A percentile compares a stretch with the other conserved stretches of the same genome.
These are phyloP conservation scores for Mus musculus DNA, from an alignment of 2,113 vertebrate genomes.

Conservation along the genomic window GRCm39 chr7:66916501-66917000, in stretches of 20 bases:
- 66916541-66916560: conserved; percentile 59
- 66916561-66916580: background rate
- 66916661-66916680: conserved; percentile 14
- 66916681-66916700: conserved; percentile 18
- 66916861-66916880: conserved; percentile 8
- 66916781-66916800: background rate
- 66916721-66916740: background rate
- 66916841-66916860: background rate
- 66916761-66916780: conserved; percentile 35
- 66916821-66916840: conserved; percentile 6
- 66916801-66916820: conserved; percentile 34
- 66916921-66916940: background rate
- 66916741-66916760: conserved; percentile 56
- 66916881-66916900: background rate
- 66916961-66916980: background rate
- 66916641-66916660: conserved; percentile 29
- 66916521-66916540: conserved; percentile 32
- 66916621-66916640: conserved; percentile 11
- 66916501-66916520: background rate
- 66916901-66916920: conserved; percentile 1
- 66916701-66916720: background rate
- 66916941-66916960: conserved; percentile 6
- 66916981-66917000: background rate
- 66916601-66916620: conserved; percentile 45
- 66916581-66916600: background rate